Evolutionary conservation across 2,888 invertebrate genomes (phyloP).

Genomic region (Platynereis dumerilii): DNA sequence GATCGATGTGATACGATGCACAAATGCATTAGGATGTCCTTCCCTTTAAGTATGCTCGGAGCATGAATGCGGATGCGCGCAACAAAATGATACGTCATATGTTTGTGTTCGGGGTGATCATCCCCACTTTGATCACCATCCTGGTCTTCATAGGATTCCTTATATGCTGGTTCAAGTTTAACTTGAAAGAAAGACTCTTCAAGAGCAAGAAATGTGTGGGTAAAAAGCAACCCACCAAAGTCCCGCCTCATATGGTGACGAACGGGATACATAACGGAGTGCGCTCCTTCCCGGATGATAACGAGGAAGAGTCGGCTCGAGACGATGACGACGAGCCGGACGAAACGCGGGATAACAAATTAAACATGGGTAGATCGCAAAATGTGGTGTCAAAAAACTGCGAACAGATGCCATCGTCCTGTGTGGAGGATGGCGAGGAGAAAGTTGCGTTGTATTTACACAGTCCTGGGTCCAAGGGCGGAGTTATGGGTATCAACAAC

Average conservation of each 20-base stretch:
- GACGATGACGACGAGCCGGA: constrained; percentile 1
- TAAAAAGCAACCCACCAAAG: constrained; percentile 18
- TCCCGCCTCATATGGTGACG: neutral
- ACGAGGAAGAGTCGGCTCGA: neutral
- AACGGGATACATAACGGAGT: constrained; percentile 1
- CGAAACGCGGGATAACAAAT: neutral
- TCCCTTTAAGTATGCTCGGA: no score
- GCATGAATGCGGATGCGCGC: no score
- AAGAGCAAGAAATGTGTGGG: constrained; percentile 11
- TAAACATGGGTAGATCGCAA: neutral
- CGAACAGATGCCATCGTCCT: constrained; percentile 3
- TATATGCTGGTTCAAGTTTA: constrained; percentile 52
- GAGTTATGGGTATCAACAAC: neutral
- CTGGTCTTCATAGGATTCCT: constrained; percentile 54
- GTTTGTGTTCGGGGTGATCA: constrained; percentile 56
- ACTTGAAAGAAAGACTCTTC: constrained; percentile 23
- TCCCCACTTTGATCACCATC: constrained; percentile 55
- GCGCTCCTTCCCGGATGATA: neutral
- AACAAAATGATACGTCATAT: constrained; percentile 35
- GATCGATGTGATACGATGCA: no score
- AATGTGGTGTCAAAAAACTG: no score
- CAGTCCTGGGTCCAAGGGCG: neutral
- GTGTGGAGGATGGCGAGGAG: no score
- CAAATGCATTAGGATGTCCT: no score
- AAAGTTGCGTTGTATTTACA: neutral